Base-by-base conservation (phyloP, 2,113 vertebrate genomes). In the Thunnus thynnus region DNA sequence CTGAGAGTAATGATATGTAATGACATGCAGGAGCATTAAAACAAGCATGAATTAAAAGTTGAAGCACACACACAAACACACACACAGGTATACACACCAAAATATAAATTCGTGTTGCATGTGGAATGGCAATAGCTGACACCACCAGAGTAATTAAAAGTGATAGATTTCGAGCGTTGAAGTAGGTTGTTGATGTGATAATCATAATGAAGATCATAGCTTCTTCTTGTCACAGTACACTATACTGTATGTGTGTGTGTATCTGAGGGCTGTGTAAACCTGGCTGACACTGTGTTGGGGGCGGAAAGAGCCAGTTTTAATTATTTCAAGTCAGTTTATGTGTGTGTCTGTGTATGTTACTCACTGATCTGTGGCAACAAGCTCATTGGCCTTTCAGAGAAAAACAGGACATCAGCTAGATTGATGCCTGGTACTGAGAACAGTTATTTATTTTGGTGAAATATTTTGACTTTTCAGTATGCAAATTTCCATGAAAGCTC, bases 131-230 rank as follows among this genome's bases (percentile, higher is more conserved):
- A n/a, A 67, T 13, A 71, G 66, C 68, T 88, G 83, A 86, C 83
- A 64, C 60, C 32, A 50, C 17, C 54, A 55, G 61, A 71, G 62
- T 83, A 62, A 83, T 86, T 82, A 85, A 86, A 86, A 55, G 66
- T 50, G 51, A 87, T 83, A 60, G 57, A 85, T 83, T 62, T 63
- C 47, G 82, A 86, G 52, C 32, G 65, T 51, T 57, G 30, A 8
- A 52, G 55, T 47, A 20, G 58, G 63, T 51, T 67, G 65, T 62
- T 78, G 68, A 76, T 87, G 25, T 83, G 55, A 80, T 72, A 72
- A 69, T 57, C 14, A 55, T 66, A 63, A 80, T 47, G 56, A 78
- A 72, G 54, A 60, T 50, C 54, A 69, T 13, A 63, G 57, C 11
- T 73, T 64, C 2, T 44, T n/a, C 18, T 51, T 56, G 16, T 54